Evolutionary conservation across 2,797 vertebrate species (phyloP).

Genomic region (Petrocephalus schoutedeni): DNA sequence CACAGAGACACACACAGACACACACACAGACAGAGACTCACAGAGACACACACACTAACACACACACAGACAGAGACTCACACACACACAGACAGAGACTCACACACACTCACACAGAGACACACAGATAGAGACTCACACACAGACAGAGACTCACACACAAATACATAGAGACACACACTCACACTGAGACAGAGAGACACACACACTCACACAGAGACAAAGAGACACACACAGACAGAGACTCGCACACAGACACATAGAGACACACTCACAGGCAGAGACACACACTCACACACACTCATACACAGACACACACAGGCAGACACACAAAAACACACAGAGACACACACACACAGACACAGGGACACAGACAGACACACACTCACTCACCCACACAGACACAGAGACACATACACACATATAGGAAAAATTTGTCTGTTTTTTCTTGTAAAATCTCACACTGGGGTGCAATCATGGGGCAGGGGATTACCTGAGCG

Average conservation of each 20-base stretch:
- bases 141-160: neutral
- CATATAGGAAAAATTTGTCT: neutral
- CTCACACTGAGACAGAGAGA: too few species aligned
- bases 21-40: neutral
- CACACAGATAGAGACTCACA: neutral
- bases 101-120: neutral
- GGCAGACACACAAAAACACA: too few species aligned
- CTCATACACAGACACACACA: neutral
- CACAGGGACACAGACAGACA: neutral
- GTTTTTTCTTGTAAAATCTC: neutral
- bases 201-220: neutral
- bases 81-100: neutral
- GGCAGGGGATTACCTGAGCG: neutral
- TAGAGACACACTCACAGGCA: neutral
- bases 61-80: neutral
- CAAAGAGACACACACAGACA: neutral
- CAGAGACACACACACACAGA: neutral
- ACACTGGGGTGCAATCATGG: neutral
- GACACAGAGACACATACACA: neutral
- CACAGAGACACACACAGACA: neutral
- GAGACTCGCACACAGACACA: neutral
- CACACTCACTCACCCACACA: neutral
- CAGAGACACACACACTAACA: neutral
- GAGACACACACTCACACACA: neutral
- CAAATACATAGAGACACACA: neutral